These are phyloP conservation scores for Triops longicaudatus DNA, from an alignment of 1,140 invertebrate genomes.

Conservation along the genomic window DNA sequence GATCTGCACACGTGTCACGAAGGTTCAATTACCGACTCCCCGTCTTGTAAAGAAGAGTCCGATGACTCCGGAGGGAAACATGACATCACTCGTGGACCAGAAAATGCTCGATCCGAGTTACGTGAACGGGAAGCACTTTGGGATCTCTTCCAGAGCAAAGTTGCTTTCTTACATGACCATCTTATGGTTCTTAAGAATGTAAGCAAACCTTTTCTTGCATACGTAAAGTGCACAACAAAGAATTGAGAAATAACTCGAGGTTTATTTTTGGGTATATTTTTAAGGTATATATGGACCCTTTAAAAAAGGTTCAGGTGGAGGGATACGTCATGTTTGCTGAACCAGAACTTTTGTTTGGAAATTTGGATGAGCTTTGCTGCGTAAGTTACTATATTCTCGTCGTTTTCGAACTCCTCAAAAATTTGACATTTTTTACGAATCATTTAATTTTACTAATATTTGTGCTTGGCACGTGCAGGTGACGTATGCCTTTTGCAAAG, in stretches of 20 bases:
- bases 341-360: slow-evolving; percentile 59
- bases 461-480: slow-evolving; percentile 40
- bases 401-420: too few species aligned
- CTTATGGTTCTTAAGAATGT: slow-evolving; percentile 63
- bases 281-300: slow-evolving; percentile 60
- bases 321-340: slow-evolving; percentile 59
- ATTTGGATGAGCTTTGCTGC: slow-evolving; percentile 58
- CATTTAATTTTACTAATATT: too few species aligned
- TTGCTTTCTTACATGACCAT: slow-evolving; percentile 57
- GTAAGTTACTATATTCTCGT: slow-evolving; percentile 40
- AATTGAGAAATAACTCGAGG: slow-evolving; percentile 13
- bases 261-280: background rate
- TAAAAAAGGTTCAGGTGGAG: slow-evolving; percentile 62
- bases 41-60: slow-evolving; percentile 29
- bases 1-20: background rate
- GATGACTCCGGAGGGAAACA: slow-evolving; percentile 30
- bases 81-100: slow-evolving; percentile 29
- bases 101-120: slow-evolving; percentile 31
- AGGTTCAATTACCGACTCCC: background rate
- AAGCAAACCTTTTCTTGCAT: slow-evolving; percentile 35
- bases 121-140: slow-evolving; percentile 51
- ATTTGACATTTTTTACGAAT: too few species aligned
- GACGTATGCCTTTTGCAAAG: slow-evolving; percentile 58
- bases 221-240: slow-evolving; percentile 8
- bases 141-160: slow-evolving; percentile 62